phyloP scores from a whole-genome alignment of 2,888 invertebrate genomes.

The Suillia variegata region DNA sequence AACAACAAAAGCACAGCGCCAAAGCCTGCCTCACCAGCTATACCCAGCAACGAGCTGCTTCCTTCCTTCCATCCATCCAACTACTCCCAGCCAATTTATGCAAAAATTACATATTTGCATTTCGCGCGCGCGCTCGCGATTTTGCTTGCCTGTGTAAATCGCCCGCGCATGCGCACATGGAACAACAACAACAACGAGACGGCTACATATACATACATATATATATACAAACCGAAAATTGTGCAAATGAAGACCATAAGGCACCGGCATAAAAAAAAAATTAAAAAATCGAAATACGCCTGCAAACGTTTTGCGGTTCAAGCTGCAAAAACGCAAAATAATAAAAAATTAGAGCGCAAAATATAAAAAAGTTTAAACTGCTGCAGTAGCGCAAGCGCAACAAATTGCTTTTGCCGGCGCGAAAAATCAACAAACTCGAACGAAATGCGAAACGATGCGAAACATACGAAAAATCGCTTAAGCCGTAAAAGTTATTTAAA shows the following conservation, averaged over 20 bases:
- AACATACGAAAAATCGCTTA: no score
- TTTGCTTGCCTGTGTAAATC: no score
- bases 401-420: slow-evolving; percentile 15
- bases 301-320: neutral
- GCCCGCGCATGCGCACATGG: slow-evolving; percentile 14
- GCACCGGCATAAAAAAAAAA: slow-evolving; percentile 10
- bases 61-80: no score
- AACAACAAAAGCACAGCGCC: neutral
- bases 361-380: neutral
- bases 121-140: slow-evolving; percentile 12
- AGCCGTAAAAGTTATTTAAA: no score
- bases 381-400: slow-evolving; percentile 22
- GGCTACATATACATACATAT: no score
- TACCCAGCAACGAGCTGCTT: no score
- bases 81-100: slow-evolving; percentile 5
- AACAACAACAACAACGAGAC: neutral
- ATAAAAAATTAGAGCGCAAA: neutral
- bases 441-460: neutral
- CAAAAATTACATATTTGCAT: slow-evolving; percentile 21
- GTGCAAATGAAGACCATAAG: slow-evolving; percentile 3
- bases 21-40: neutral
- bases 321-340: neutral
- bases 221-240: neutral
- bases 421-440: slow-evolving; percentile 1
- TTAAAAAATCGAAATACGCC: neutral